phyloP scores from a whole-genome alignment of 2,113 vertebrate genomes.

The Leuciscus idus region DNA sequence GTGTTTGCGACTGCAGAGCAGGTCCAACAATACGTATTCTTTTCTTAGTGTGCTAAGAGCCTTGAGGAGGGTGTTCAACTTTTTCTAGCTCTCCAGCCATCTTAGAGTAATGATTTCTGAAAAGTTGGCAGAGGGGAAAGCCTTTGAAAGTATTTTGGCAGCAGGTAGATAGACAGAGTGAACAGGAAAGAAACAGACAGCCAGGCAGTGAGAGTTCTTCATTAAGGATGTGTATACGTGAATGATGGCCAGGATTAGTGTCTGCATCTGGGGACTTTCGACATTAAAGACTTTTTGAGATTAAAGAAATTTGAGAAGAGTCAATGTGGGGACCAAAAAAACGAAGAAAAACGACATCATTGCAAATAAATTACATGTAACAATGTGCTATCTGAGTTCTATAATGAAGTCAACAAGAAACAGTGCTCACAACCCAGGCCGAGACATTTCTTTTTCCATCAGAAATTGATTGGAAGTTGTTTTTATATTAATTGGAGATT shows the following conservation, averaged over 20 bases:
- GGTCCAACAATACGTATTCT: slow-evolving; percentile 38
- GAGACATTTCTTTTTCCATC: not conserved
- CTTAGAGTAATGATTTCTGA: slow-evolving; percentile 47
- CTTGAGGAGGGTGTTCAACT: slow-evolving; percentile 32
- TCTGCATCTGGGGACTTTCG: not conserved
- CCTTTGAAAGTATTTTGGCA: slow-evolving; percentile 28
- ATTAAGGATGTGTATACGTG: slow-evolving; percentile 29
- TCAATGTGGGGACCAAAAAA: not conserved
- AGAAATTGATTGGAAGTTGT: not conserved
- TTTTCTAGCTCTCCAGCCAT: slow-evolving; percentile 33
- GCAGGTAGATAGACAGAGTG: not conserved
- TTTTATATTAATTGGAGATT: not conserved
- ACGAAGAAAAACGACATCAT: too few species aligned
- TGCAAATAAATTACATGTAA: not conserved
- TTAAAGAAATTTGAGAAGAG: not conserved
- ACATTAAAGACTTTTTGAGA: not conserved
- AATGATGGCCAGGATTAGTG: not conserved
- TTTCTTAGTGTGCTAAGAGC: slow-evolving; percentile 4
- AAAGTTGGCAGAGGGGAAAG: slow-evolving; percentile 35
- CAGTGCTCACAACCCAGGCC: not conserved
- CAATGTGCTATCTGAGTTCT: too few species aligned
- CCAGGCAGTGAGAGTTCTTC: slow-evolving; percentile 3
- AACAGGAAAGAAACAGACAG: not conserved
- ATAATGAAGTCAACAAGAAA: not conserved
- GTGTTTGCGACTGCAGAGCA: slow-evolving; percentile 6